Evolutionary conservation across 1,140 invertebrate genomes (phyloP), one percentile per base, ranked within the genome.

Genomic region (Sesamia nonagrioides): DNA sequence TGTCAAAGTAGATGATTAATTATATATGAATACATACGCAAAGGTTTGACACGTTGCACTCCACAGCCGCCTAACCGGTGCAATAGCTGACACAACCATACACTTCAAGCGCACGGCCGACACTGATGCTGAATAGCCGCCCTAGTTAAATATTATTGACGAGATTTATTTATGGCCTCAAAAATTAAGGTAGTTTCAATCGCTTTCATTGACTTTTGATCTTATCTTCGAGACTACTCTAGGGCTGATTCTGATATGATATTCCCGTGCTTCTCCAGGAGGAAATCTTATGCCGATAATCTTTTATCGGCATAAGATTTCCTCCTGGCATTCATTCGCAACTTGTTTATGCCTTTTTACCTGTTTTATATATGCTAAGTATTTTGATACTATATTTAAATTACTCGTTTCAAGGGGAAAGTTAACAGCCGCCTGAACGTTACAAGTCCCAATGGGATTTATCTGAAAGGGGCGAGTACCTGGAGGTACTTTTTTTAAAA

Each of bases 401-500:
- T 61, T 35, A 61, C n/a, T 52, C 8, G 15, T 63, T 61, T 61
- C 17, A 42, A 42, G 21, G 2, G 7, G 52, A 58, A 54, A 71
- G 9, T 42, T 42, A 37, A 37, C 52, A 35, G 17, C 40, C 17
- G 35, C 58, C 18, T 73, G 54, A 56, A 73, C 35, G 48, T 58
- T 58, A 35, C 54, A 73, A 69, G 33, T 58, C 52, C 52, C 50
- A 56, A 63, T 35, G 54, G 42, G 58, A 45, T 21, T 58, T 63
- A 27, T 48, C 40, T 6, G 18, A 75, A 75, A 63, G 40, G 58
- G 60, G 60, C 27, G 9, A 18, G 48, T 68, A 77, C 74, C 74
- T 72, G 75, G 40, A 72, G 72, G 69, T 81, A 69, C 74, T 40
- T 77, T 77, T 73, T 77, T 54, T 27, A 27, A 75, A 66, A 77